phyloP scores from a whole-genome alignment of 2,888 invertebrate species.

The Ditula angustiorana region DNA sequence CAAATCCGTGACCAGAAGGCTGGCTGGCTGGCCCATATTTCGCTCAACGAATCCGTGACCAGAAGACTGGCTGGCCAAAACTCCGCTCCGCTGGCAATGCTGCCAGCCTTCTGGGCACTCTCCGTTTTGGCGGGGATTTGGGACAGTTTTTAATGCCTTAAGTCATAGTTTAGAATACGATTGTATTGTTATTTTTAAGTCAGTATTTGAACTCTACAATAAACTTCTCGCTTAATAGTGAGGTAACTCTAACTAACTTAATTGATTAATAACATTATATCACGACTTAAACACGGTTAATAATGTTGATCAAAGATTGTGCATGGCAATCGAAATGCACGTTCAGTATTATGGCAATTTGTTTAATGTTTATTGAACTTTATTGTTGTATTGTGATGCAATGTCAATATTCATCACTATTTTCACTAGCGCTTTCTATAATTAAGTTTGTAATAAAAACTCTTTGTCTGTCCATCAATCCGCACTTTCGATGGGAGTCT shows the following conservation, averaged over 20 bases:
- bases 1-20: no score
- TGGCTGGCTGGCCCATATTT: no score
- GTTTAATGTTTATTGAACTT: background rate
- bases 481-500: background rate
- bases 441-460: background rate
- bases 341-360: background rate
- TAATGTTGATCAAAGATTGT: background rate
- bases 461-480: background rate
- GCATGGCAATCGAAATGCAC: background rate
- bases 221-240: no score
- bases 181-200: no score
- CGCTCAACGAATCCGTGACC: no score
- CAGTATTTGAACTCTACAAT: no score
- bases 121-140: no score
- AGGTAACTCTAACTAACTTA: conserved; percentile 1
- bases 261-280: conserved; percentile 4
- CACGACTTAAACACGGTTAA: background rate
- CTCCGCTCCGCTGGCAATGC: no score
- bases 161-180: no score
- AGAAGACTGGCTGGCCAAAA: no score
- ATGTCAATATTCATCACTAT: conserved; percentile 10
- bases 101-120: no score
- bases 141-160: no score
- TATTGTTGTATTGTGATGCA: conserved; percentile 9
- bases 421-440: conserved; percentile 11